A percentile compares a stretch with the other conserved stretches of the same genome.
Evolutionary conservation across 1,140 invertebrate genomes (phyloP).

Genomic region (Leptinotarsa undecemlineata): DNA sequence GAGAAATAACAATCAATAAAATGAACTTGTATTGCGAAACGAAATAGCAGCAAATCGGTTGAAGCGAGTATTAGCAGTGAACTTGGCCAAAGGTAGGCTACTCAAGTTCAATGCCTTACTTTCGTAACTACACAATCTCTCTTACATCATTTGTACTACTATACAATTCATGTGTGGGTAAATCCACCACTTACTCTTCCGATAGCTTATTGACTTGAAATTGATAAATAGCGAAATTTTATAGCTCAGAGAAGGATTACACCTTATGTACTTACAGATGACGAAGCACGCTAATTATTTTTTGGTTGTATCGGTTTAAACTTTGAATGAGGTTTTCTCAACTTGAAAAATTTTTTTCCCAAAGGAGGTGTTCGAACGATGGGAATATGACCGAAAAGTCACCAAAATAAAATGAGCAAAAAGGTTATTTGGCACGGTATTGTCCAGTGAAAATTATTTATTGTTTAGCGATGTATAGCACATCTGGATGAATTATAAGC

Average conservation of each 20-base stretch:
- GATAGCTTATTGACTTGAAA: conserved; percentile 12
- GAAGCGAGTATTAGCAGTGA: conserved; percentile 40
- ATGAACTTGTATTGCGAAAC: neutral
- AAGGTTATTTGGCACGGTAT: too few species aligned
- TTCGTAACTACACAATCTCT: conserved; percentile 52
- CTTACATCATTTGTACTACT: conserved; percentile 51
- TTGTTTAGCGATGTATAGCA: too few species aligned
- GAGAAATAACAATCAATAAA: neutral
- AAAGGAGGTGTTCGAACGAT: too few species aligned
- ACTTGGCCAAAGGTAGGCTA: conserved; percentile 50
- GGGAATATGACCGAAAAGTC: too few species aligned
- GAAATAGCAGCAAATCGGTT: neutral
- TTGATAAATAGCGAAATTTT: neutral
- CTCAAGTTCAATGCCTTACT: conserved; percentile 52
- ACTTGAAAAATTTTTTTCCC: too few species aligned
- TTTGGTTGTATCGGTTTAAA: too few species aligned
- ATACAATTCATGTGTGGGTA: conserved; percentile 28
- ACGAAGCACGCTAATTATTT: too few species aligned
- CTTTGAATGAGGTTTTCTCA: too few species aligned
- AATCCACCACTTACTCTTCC: conserved; percentile 18
- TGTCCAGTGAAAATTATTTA: too few species aligned
- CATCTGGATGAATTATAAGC: too few species aligned
- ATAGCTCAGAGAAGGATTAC: neutral
- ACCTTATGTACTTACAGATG: too few species aligned
- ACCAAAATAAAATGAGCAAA: too few species aligned